Evolutionary conservation across 2,797 vertebrate genomes (phyloP), one percentile per base, ranked within the genome.

Genomic region (Gymnodraco acuticeps): DNA sequence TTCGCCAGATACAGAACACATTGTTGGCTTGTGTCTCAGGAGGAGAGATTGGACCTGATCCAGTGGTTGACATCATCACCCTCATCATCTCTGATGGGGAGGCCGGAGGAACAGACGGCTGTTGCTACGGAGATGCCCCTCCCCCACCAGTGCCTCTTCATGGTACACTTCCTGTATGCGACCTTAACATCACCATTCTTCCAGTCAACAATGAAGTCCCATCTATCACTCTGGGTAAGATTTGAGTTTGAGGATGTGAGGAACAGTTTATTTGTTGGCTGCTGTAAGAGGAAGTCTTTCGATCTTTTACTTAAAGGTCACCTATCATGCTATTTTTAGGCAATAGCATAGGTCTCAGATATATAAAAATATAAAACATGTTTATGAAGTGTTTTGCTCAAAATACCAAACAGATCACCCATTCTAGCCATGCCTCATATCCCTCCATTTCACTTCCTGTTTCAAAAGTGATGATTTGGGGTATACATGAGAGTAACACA

Each of bases 61-160:
- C 92, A 1, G 45, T 38, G 16, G 67, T 68, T 0, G 94, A 95
- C 82, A 91, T 79, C 0, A 80, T 96, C 3, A 90, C 94, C 6
- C 85, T 96, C 48, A 93, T 96, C 78, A 92, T 93, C 80, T 96
- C 95, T 0, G 93, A 95, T 3, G 82, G 90, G 16, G 93, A 94
- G 51, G 91, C 81, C 0, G 90, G 85, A n/a, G 81, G 64, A 52
- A 74, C 17, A 1, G 90, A 91, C 2, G 4, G 77, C 70, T 96
- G 93, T 70, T 96, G 92, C 68, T 92, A 90, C 0, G 90, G 92
- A 54, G 88, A 94, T 27, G 81, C 77, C 70, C 82, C 78, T 1
- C 89, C 92, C 19, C 92, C 93, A 8, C 91, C 90, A 0, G 89
- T 94, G 3, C 90, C 89, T 5, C 75, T 93, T 48, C 94, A 94